phyloP scores from a whole-genome alignment of 2,888 invertebrate genomes.

The Ectemnius cavifrons region DNA sequence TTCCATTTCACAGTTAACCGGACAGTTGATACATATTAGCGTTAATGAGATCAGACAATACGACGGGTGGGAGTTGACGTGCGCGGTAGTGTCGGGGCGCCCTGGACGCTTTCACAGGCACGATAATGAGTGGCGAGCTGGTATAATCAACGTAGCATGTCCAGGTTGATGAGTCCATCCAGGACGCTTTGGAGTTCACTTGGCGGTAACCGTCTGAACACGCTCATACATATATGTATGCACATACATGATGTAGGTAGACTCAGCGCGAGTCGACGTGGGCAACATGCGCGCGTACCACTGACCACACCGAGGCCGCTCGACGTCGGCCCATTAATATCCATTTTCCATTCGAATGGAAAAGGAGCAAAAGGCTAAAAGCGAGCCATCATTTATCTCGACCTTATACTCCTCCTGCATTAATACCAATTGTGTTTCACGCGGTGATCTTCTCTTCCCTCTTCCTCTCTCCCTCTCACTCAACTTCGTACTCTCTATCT shows the following conservation, averaged over 20 bases:
- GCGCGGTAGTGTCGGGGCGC: conserved; percentile 36
- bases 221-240: conserved; percentile 31
- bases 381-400: conserved; percentile 71
- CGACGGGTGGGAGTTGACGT: conserved; percentile 18
- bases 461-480: conserved; percentile 11
- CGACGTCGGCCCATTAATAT: conserved; percentile 71
- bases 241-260: conserved; percentile 29
- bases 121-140: conserved; percentile 54
- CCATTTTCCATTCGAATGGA: conserved; percentile 70
- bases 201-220: conserved; percentile 32
- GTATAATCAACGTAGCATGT: conserved; percentile 56
- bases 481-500: conserved; percentile 32
- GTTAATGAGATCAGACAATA: conserved; percentile 34
- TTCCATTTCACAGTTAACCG: too few species aligned
- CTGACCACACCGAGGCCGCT: conserved; percentile 56
- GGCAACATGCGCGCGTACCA: conserved; percentile 19
- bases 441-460: conserved; percentile 44
- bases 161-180: conserved; percentile 59
- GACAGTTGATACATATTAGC: conserved; percentile 28
- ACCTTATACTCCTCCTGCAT: conserved; percentile 65
- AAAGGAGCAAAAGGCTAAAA: conserved; percentile 65
- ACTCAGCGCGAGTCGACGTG: conserved; percentile 24
- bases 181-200: conserved; percentile 41
- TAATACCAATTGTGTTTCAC: conserved; percentile 73
- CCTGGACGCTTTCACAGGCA: conserved; percentile 46